A percentile compares a stretch with the other conserved stretches of the same genome.
Conservation (phyloP, 2,113 vertebrate species). For the Orycteropus afer region DNA sequence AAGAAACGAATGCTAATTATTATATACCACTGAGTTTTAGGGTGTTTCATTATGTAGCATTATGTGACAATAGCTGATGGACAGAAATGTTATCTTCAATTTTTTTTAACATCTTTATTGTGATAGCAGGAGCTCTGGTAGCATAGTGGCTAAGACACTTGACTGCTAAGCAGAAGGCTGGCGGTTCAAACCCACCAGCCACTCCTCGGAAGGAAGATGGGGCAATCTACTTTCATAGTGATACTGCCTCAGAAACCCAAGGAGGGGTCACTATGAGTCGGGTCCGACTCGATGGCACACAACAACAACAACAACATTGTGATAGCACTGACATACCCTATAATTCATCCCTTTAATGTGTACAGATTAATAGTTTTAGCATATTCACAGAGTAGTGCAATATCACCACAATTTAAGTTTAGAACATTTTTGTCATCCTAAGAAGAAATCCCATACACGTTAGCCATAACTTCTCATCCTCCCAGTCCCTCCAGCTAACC, state of each 20-base stretch:
- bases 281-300: too few species aligned
- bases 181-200: too few species aligned
- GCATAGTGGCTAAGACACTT: too few species aligned
- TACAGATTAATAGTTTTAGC: background rate
- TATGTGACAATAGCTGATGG: background rate
- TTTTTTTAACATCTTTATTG: background rate
- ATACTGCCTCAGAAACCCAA: too few species aligned
- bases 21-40: background rate
- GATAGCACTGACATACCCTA: too few species aligned
- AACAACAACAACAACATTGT: too few species aligned
- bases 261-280: too few species aligned
- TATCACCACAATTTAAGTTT: background rate
- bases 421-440: background rate
- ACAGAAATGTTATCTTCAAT: background rate
- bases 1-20: background rate
- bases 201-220: too few species aligned
- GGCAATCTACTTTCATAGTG: too few species aligned
- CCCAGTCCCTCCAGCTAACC: background rate
- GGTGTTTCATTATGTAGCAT: background rate
- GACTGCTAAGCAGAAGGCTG: too few species aligned
- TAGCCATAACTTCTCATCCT: background rate
- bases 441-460: background rate
- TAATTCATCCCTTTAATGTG: background rate
- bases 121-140: too few species aligned
- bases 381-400: background rate